phyloP scores from a whole-genome alignment of 2,113 vertebrate species.

The Apus apus region DNA sequence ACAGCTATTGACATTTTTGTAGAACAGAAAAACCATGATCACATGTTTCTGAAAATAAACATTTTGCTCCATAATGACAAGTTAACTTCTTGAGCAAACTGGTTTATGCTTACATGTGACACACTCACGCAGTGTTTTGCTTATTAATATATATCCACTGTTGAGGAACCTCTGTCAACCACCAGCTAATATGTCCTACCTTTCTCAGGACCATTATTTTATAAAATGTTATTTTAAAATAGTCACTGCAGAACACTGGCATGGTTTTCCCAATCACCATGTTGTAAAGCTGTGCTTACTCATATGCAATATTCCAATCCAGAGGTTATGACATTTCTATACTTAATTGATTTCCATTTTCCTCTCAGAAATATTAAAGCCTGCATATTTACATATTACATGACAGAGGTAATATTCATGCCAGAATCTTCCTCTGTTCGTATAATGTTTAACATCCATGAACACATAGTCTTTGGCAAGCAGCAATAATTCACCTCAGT shows the following conservation, averaged over 20 bases:
- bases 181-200: background rate
- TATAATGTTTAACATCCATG: background rate
- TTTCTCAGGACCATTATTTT: background rate
- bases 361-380: background rate
- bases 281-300: background rate
- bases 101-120: background rate
- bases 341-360: background rate
- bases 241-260: background rate
- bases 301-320: background rate
- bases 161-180: background rate
- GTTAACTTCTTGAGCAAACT: background rate
- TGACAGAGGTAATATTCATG: background rate
- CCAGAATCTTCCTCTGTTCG: background rate
- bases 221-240: background rate
- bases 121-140: background rate
- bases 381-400: background rate
- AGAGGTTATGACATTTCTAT: background rate
- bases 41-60: background rate
- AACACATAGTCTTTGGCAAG: background rate
- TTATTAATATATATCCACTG: background rate
- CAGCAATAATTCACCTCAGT: background rate
- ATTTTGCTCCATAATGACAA: background rate
- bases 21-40: background rate
- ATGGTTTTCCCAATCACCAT: background rate
- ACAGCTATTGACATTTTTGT: background rate